Evolutionary conservation across 2,888 invertebrate species (phyloP), one percentile per base, ranked within the genome.

Genomic region (Pollenia griseotomentosa): DNA sequence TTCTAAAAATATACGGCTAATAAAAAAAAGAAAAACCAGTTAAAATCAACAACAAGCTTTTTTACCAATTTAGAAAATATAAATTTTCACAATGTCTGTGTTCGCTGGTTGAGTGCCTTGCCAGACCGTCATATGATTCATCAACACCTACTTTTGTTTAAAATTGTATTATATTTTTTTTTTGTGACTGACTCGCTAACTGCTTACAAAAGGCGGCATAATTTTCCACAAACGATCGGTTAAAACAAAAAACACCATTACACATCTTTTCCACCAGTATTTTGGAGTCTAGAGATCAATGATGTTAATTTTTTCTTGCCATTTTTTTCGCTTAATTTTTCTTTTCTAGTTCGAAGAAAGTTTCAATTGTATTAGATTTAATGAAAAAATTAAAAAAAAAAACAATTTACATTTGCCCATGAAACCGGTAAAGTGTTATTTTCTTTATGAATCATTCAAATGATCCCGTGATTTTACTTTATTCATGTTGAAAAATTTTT

Each of bases 61-160:
- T 57, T 85, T 83, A 19, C 68, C 77, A 81, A 79, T 75, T 83
- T 86, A 40, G 65, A 78, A 42, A 65, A 74, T 65, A 33, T 33
- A 19, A 55, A 79, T 84, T 74, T 84, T 87, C 85, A 74, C 78
- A 66, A 61, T 68, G 73, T 75, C 59, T 78, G 40, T 70, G 55
- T 23, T 57, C 23, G 74, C 57, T 71, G 51, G 23, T 33, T 75
- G 65, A 16, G 14, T 79, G 46, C 63, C 53, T 53, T 71, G 53
- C 19, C 48, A 63, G 48, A 9, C 65, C 46, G 55, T 53, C 55
- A 73, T 71, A 82, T 86, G 86, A 86, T 87, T 87, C 87, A 85
- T 87, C 87, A 79, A 85, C 87, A 82, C 85, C 87, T 87, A 85
- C 85, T 87, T 87, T 81, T 85, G 19, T 71, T 85, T 46, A 61